Conservation (phyloP, 1,140 invertebrate species). For the Maconellicoccus hirsutus region DNA sequence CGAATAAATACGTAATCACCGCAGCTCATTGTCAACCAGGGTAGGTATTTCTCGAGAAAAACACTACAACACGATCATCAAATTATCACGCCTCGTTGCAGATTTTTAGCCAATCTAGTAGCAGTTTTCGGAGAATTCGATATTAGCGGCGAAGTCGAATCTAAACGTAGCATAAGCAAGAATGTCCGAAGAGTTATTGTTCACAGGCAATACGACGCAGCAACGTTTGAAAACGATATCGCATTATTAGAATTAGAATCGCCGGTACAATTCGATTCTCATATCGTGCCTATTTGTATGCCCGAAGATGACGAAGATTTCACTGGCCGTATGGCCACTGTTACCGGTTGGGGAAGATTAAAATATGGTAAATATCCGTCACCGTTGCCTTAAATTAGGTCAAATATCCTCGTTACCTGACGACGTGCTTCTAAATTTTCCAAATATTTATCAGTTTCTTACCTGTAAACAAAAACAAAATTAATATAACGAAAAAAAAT, state of each 20-base stretch:
- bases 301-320: conserved; percentile 69
- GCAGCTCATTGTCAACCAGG: conserved; percentile 91
- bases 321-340: conserved; percentile 67
- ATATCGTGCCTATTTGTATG: conserved; percentile 88
- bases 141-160: conserved; percentile 68
- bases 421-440: too few species aligned
- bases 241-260: conserved; percentile 73
- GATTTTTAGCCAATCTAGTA: conserved; percentile 76
- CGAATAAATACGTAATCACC: conserved; percentile 71
- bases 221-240: conserved; percentile 83
- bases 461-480: too few species aligned
- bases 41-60: conserved; percentile 39
- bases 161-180: conserved; percentile 58
- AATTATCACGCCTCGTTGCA: conserved; percentile 33
- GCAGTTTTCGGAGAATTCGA: conserved; percentile 86
- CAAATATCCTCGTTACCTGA: too few species aligned
- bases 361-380: conserved; percentile 42
- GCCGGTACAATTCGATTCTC: conserved; percentile 68
- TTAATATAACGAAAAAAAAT: too few species aligned
- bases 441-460: too few species aligned
- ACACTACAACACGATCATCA: background rate
- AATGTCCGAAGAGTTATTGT: conserved; percentile 80
- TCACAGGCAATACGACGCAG: conserved; percentile 74
- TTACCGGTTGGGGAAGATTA: conserved; percentile 62
- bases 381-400: too few species aligned